Percentiles rank a stretch among this genome's conserved stretches.
phyloP scores from a whole-genome alignment of 1,140 invertebrate species.

The Agrypnia vestita region DNA sequence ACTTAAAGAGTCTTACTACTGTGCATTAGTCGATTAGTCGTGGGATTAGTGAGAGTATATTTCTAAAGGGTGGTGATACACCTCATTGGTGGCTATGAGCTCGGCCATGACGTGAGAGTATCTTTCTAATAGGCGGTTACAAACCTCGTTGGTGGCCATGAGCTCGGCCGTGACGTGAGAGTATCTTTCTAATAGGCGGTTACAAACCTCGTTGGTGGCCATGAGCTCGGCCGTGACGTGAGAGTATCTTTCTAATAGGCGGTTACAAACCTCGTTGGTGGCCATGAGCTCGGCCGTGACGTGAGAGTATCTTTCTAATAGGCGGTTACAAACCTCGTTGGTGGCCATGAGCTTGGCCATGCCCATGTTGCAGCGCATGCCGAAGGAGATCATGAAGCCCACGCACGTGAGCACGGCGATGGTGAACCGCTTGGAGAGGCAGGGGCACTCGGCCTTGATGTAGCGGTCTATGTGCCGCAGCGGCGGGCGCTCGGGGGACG shows the following conservation, averaged over 20 bases:
- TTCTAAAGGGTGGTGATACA: too few species aligned
- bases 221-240: slow-evolving; percentile 93
- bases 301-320: too few species aligned
- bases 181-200: too few species aligned
- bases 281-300: slow-evolving; percentile 90
- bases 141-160: slow-evolving; percentile 75
- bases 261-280: slow-evolving; percentile 75
- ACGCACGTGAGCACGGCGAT: slow-evolving; percentile 89
- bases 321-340: slow-evolving; percentile 69
- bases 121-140: slow-evolving; percentile 43
- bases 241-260: too few species aligned
- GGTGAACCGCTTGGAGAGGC: slow-evolving; percentile 89
- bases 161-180: slow-evolving; percentile 96
- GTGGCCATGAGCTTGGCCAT: slow-evolving; percentile 89
- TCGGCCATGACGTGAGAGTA: slow-evolving; percentile 91
- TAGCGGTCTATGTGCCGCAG: slow-evolving; percentile 91
- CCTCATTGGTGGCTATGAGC: slow-evolving; percentile 78
- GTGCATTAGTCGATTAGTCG: too few species aligned
- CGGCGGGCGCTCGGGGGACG: slow-evolving; percentile 84
- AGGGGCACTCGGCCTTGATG: slow-evolving; percentile 89
- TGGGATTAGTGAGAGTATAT: too few species aligned
- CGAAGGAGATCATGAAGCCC: slow-evolving; percentile 95
- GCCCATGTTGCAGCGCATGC: slow-evolving; percentile 97
- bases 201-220: slow-evolving; percentile 73
- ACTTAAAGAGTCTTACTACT: too few species aligned